phyloP scores from a whole-genome alignment of 2,113 vertebrate genomes.

The Tricholaema leucomelas region DNA sequence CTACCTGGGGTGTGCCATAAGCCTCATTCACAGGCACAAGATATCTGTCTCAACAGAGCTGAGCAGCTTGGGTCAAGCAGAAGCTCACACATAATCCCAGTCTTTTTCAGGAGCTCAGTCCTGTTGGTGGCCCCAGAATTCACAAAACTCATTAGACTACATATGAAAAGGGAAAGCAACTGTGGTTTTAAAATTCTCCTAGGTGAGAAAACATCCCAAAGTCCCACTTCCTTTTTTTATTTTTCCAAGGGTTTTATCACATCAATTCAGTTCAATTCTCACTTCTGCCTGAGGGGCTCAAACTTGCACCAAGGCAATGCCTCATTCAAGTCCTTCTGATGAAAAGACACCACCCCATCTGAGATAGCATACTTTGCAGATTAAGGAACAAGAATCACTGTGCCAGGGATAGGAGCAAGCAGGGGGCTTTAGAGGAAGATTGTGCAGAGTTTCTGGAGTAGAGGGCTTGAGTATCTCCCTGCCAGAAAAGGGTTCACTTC shows the following conservation, averaged over 20 bases:
- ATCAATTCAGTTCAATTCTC: neutral
- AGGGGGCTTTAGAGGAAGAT: neutral
- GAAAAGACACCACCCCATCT: neutral
- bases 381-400: neutral
- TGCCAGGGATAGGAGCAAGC: neutral
- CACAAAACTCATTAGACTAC: neutral
- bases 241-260: neutral
- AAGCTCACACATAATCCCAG: fast-evolving
- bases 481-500: neutral
- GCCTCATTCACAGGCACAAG: neutral
- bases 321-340: neutral
- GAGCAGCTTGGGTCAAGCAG: neutral
- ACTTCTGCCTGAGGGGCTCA: neutral
- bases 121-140: neutral
- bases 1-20: neutral
- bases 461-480: neutral
- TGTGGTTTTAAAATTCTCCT: neutral
- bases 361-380: neutral
- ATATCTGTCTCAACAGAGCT: neutral
- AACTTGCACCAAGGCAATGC: neutral
- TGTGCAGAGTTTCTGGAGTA: neutral
- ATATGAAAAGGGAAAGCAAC: neutral
- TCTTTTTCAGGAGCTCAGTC: neutral
- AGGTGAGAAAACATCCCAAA: neutral
- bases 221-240: neutral